These are phyloP conservation scores for Physella acuta DNA, from an alignment of 1,140 invertebrate genomes.

Conservation along the genomic window DNA sequence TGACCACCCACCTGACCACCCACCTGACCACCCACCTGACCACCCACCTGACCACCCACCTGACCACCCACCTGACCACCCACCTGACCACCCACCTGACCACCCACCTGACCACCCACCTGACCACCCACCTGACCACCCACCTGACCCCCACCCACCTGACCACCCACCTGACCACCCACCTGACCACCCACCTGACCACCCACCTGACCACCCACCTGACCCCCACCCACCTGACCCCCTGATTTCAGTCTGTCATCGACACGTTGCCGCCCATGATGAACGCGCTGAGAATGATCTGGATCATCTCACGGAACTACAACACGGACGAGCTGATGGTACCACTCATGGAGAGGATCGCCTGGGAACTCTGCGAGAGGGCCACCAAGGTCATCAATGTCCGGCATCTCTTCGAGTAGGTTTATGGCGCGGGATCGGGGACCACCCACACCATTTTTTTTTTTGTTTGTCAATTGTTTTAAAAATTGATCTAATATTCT, in stretches of 20 bases:
- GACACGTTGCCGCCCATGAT: conserved; percentile 75
- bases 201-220: too few relatives aligned
- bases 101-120: not conserved
- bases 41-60: not conserved
- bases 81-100: not conserved
- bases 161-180: not conserved
- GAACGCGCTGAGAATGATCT: conserved; percentile 69
- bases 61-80: not conserved
- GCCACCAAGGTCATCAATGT: conserved; percentile 73
- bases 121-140: not conserved
- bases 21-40: not conserved
- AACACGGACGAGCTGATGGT: conserved; percentile 73
- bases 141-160: too few relatives aligned
- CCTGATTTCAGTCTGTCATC: conserved; percentile 64
- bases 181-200: not conserved
- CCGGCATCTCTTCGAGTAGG: conserved; percentile 69
- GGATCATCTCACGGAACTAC: conserved; percentile 61
- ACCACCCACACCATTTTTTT: not conserved
- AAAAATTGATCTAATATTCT: too few relatives aligned
- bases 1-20: not conserved
- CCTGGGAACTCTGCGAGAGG: conserved; percentile 76
- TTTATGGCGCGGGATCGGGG: conserved; percentile 44
- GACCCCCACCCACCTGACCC: too few relatives aligned
- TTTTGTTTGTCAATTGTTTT: not conserved
- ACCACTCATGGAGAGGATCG: conserved; percentile 76